These are phyloP conservation scores for Guaruba guarouba DNA, from an alignment of 2,113 vertebrate species.

Conservation along the genomic window DNA sequence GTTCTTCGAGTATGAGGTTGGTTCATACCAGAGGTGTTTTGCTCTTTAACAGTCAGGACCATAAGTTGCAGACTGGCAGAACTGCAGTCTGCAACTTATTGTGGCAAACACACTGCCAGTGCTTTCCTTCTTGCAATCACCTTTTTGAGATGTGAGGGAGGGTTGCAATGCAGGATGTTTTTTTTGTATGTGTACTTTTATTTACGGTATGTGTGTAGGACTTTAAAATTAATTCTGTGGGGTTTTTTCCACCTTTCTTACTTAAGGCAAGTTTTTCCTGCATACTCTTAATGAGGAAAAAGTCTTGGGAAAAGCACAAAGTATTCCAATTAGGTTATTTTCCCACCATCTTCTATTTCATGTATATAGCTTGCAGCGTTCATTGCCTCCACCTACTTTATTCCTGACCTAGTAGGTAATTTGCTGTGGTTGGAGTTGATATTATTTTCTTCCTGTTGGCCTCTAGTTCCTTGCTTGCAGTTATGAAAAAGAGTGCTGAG, in stretches of 20 bases:
- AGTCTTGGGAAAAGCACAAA: neutral
- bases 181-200: neutral
- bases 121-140: neutral
- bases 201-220: neutral
- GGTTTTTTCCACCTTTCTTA: neutral
- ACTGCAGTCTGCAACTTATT: neutral
- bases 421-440: neutral
- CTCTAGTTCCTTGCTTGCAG: slow-evolving; percentile 5
- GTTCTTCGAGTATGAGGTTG: neutral
- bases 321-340: neutral
- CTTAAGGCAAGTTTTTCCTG: neutral
- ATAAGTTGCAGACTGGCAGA: neutral
- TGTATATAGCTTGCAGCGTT: neutral
- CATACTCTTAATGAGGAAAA: neutral
- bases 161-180: neutral
- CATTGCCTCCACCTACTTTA: neutral
- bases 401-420: neutral
- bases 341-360: neutral
- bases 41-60: neutral
- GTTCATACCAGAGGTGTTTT: neutral
- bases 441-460: neutral
- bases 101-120: neutral
- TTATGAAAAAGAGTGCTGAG: slow-evolving; percentile 36
- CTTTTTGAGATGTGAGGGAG: neutral
- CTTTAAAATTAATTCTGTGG: neutral